phyloP scores from a whole-genome alignment of 2,888 invertebrate species.

The Elmis aenea region DNA sequence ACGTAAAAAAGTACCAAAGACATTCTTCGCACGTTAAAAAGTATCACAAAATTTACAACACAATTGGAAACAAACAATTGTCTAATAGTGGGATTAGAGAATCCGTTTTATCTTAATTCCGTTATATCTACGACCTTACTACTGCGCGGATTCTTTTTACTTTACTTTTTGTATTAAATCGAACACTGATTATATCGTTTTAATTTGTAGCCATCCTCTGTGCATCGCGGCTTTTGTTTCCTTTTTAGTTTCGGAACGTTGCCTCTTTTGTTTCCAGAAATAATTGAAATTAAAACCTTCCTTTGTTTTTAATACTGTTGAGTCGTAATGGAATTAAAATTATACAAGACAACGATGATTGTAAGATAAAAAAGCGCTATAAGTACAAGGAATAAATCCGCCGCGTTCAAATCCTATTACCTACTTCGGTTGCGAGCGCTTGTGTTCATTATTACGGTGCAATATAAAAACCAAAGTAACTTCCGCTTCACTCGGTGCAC shows the following conservation, averaged over 20 bases:
- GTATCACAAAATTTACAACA: neutral
- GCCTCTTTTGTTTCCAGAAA: neutral
- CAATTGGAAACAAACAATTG: neutral
- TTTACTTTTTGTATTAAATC: neutral
- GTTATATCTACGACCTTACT: neutral
- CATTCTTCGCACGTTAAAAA: too few species aligned
- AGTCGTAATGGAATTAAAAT: too few species aligned
- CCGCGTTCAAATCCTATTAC: too few species aligned
- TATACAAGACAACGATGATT: too few species aligned
- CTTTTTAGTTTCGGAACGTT: neutral
- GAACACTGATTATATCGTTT: neutral
- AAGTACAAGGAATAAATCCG: too few species aligned
- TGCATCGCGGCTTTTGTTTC: neutral
- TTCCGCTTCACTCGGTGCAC: too few species aligned
- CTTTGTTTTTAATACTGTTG: neutral
- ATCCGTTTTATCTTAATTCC: neutral
- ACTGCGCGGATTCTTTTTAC: neutral
- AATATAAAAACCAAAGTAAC: too few species aligned
- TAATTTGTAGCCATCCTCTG: neutral
- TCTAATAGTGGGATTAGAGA: neutral
- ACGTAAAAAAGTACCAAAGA: too few species aligned
- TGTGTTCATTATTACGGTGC: too few species aligned
- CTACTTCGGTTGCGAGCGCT: too few species aligned
- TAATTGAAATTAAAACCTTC: neutral
- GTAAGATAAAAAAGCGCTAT: too few species aligned